Evolutionary conservation across 2,888 invertebrate species (phyloP).

Genomic region (Xestia rhomboidea): DNA sequence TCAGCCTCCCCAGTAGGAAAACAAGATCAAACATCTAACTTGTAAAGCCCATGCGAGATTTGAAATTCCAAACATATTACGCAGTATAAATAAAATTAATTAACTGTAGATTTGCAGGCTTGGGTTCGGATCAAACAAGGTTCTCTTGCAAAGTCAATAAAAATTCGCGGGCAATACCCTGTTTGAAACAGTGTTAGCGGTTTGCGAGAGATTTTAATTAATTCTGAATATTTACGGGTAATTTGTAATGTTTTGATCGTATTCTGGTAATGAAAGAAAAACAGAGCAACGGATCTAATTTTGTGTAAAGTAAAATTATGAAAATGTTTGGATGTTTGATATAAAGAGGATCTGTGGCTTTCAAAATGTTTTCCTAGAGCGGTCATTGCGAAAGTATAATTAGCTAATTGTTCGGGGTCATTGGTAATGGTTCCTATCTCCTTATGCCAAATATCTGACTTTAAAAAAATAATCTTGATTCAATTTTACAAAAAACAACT

Average conservation of each 20-base stretch:
- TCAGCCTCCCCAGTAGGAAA: background rate
- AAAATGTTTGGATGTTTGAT: slow-evolving; percentile 8
- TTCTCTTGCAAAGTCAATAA: slow-evolving; percentile 64
- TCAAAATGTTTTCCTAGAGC: background rate
- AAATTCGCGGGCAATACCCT: slow-evolving; percentile 47
- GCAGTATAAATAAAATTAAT: slow-evolving; percentile 62
- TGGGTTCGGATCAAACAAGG: slow-evolving; percentile 59
- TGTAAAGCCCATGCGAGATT: slow-evolving; percentile 15
- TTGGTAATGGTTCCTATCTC: background rate
- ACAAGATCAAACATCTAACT: slow-evolving; percentile 21
- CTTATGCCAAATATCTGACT: background rate
- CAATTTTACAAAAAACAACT: background rate
- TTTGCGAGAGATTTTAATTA: slow-evolving; percentile 65
- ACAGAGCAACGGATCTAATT: slow-evolving; percentile 26
- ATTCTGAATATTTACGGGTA: slow-evolving; percentile 59
- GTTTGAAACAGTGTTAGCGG: slow-evolving; percentile 51
- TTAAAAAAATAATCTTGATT: background rate
- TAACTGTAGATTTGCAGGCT: slow-evolving; percentile 55
- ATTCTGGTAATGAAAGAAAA: slow-evolving; percentile 54
- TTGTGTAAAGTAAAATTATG: slow-evolving; percentile 11
- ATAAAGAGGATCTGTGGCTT: background rate
- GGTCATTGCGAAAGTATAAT: background rate
- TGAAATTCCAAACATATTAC: slow-evolving; percentile 39
- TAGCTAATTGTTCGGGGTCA: background rate
- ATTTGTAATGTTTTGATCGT: slow-evolving; percentile 53